Evolutionary conservation across 2,113 vertebrate genomes (phyloP).

Genomic region (Mastomys coucha): DNA sequence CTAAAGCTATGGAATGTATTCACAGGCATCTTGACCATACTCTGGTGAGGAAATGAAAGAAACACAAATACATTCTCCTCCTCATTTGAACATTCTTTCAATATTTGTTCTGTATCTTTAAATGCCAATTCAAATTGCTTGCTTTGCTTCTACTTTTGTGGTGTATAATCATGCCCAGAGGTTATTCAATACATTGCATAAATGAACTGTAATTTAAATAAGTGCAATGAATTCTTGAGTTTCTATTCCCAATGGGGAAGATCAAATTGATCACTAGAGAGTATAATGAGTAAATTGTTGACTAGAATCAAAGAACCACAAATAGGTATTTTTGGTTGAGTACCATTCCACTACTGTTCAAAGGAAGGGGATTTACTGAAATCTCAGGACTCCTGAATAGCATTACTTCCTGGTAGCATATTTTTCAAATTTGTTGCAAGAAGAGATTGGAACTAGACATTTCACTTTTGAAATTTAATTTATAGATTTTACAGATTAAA

Average conservation of each 20-base stretch:
- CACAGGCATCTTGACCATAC: background rate
- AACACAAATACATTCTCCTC: slow-evolving; percentile 42
- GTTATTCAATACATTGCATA: slow-evolving; percentile 61
- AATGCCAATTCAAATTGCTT: slow-evolving; percentile 50
- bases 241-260: slow-evolving; percentile 41
- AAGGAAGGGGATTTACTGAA: slow-evolving; percentile 47
- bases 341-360: slow-evolving; percentile 16
- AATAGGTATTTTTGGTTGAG: slow-evolving; percentile 42
- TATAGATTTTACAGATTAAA: slow-evolving; percentile 17
- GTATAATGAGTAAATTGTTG: slow-evolving; percentile 18
- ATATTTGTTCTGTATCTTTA: background rate
- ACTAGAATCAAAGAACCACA: slow-evolving; percentile 35
- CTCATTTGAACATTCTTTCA: slow-evolving; percentile 56
- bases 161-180: slow-evolving; percentile 52
- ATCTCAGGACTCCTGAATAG: slow-evolving; percentile 36
- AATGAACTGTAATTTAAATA: slow-evolving; percentile 68
- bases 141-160: slow-evolving; percentile 53
- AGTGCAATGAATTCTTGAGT: slow-evolving; percentile 46
- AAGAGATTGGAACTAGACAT: slow-evolving; percentile 26
- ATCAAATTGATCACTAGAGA: slow-evolving; percentile 56
- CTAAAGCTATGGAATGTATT: background rate
- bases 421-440: slow-evolving; percentile 54
- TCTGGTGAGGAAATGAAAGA: slow-evolving; percentile 18
- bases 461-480: background rate
- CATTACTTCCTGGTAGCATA: background rate